Evolutionary conservation across 2,888 invertebrate species (phyloP), one percentile per base, ranked within the genome.

Genomic region (Cremastinae sp.): DNA sequence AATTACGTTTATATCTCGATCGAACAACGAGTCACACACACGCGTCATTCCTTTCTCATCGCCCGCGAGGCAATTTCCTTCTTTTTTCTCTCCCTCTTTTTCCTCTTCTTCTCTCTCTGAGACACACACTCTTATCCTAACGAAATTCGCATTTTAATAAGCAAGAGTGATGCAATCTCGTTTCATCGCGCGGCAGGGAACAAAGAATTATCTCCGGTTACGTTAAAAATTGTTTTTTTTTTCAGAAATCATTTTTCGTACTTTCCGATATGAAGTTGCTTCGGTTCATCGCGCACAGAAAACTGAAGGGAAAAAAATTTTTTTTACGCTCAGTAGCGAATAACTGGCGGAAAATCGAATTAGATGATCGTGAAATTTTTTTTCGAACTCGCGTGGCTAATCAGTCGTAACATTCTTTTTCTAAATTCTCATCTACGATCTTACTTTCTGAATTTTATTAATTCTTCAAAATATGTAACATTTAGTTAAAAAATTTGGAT

Each of bases 21-120:
- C 28, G 56, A 64, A 35, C 59, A 59, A 64, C 70, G 62, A 64
- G 35, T 3, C 41, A 68, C 74, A 74, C 61, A n/a, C 28, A 5
- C 2, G 74, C 62, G 68, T 68, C 62, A 39, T 55, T 39, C 43
- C 45, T 43, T 22, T 62, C n/a, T n/a, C 70, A 28, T 22, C 53
- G 55, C 14, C 37, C 10, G 9, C 14, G 55, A 5, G 28, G 28
- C 53, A 10, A 10, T 8, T 10, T n/a, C 20, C n/a, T 20, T 51
- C 22, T 51, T 20, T 20, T 55, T 35, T 14, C 37, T 9, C 37
- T 9, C 37, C 1, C 55, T 37, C 37, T 45, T 12, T 45, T 12
- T 45, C 12, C 45, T 4, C 45, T n/a, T n/a, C n/a, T n/a, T n/a
- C n/a, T n/a, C n/a, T n/a, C n/a, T n/a, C n/a, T n/a, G n/a, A n/a